Evolutionary conservation across 2,113 vertebrate genomes (phyloP).

Genomic region (Coptodon bakossiorum): DNA sequence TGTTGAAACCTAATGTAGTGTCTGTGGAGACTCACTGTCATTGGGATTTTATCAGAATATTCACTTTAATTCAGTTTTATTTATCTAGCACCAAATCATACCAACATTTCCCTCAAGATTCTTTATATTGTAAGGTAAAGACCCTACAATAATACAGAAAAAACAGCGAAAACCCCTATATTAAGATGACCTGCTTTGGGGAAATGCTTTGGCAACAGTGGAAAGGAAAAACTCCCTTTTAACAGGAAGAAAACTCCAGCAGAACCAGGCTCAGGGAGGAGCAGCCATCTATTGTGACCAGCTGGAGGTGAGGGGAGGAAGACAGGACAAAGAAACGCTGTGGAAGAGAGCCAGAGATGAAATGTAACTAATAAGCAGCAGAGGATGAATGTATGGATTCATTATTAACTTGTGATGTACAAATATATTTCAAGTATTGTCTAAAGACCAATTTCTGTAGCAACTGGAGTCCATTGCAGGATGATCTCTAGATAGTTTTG

Average conservation of each 20-base stretch:
- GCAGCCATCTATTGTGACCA: neutral
- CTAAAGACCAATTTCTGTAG: neutral
- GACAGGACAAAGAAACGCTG: rapidly evolving
- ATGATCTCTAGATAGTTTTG: neutral
- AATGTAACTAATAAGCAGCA: neutral
- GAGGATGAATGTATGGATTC: neutral
- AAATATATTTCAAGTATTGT: neutral
- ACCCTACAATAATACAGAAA: neutral
- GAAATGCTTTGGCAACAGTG: neutral
- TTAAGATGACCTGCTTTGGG: neutral
- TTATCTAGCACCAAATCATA: neutral
- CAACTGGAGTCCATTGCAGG: neutral
- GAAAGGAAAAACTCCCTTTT: neutral
- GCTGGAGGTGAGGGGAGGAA: neutral
- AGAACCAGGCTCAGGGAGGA: neutral
- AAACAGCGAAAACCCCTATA: neutral
- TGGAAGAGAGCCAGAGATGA: neutral
- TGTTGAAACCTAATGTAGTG: neutral
- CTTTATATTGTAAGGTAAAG: neutral
- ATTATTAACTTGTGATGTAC: neutral
- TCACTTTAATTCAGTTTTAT: neutral
- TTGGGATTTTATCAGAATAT: neutral
- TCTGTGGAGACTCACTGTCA: neutral
- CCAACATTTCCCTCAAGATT: neutral
- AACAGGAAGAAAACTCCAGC: neutral